Evolutionary conservation across 37 sponge, comb jelly and placozoan species (phyloP), one percentile per base, ranked within the genome.

Genomic region (Theonella swinhoei): DNA sequence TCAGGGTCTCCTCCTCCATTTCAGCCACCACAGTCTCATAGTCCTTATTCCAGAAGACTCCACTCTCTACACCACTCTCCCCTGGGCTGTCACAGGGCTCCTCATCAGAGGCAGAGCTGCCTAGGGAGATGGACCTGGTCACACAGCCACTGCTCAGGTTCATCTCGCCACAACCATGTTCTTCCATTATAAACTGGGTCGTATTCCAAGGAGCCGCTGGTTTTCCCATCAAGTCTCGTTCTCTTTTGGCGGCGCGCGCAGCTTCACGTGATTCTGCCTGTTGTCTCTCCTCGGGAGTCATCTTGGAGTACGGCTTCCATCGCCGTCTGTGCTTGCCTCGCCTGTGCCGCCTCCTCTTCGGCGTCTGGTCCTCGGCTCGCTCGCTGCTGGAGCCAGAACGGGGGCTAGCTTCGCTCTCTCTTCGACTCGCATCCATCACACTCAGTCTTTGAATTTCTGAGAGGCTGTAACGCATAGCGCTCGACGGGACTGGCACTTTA

Each of bases 131-230:
- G 19, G 76, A 75, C 66, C 88, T 31, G 25, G 70, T 43, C 5
- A 76, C 43, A 39, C 81, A 38, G 34, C 74, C 74, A 25, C 33
- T 42, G 7, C 58, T 68, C 25, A 83, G 37, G 24, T 42, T 64
- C 0, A 83, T 39, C 59, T 80, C 81, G 24, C 28, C 39, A 30
- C 61, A 62, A 11, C 80, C 80, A 35, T 70, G 74, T 26, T 89
- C 89, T n/a, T 83, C 89, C 64, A 89, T 89, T 3, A 89, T 41
- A 30, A 89, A 89, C 75, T 89, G 89, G 76, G 89, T 89, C 11
- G 84, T 89, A 74, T 89, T 89, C 72, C 72, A 83, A 0, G 89
- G 89, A 60, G 85, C 90, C 30, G 59, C 77, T 9, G 85, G 82
- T n/a, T 71, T 80, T 38, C 85, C 68, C 26, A 40, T 80, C 2